Percentiles rank a stretch among this genome's conserved stretches.
Evolutionary conservation across 1,140 invertebrate genomes (phyloP).

Genomic region (Pomacea maculata): DNA sequence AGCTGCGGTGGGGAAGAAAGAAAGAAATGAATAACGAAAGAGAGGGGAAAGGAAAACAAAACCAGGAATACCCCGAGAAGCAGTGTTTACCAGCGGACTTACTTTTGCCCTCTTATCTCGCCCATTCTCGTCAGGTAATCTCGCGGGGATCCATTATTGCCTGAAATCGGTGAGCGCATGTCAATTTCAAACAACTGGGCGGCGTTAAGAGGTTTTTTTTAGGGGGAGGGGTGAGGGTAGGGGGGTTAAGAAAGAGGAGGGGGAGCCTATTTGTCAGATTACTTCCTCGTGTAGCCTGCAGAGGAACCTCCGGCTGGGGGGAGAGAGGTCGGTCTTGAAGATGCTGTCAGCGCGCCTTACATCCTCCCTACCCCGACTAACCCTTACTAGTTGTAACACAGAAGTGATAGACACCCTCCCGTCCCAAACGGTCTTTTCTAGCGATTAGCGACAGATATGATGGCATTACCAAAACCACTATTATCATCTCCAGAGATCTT

Average conservation of each 20-base stretch:
- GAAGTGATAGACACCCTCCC: neutral
- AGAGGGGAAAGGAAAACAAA: no score
- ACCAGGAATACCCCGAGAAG: neutral
- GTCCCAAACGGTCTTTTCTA: no score
- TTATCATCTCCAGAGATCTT: neutral
- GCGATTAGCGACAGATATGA: constrained; percentile 9
- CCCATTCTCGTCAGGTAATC: constrained; percentile 1
- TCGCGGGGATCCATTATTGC: constrained; percentile 10
- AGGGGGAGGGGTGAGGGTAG: neutral
- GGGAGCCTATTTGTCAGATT: neutral
- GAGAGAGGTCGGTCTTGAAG: no score
- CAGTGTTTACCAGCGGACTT: neutral
- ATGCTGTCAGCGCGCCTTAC: no score
- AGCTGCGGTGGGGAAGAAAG: neutral
- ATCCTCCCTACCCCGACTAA: no score
- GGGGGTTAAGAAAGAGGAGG: neutral
- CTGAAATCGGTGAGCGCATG: constrained; percentile 3
- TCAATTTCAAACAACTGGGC: constrained; percentile 8
- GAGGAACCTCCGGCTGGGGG: neutral
- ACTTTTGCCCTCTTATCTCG: neutral
- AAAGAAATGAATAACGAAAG: neutral
- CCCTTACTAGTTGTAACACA: neutral
- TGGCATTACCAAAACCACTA: constrained; percentile 1
- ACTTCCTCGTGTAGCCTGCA: neutral
- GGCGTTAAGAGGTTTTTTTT: neutral